These are phyloP conservation scores for Parasteatoda tepidariorum DNA, from an alignment of 1,140 invertebrate species.

Conservation along the genomic window DNA sequence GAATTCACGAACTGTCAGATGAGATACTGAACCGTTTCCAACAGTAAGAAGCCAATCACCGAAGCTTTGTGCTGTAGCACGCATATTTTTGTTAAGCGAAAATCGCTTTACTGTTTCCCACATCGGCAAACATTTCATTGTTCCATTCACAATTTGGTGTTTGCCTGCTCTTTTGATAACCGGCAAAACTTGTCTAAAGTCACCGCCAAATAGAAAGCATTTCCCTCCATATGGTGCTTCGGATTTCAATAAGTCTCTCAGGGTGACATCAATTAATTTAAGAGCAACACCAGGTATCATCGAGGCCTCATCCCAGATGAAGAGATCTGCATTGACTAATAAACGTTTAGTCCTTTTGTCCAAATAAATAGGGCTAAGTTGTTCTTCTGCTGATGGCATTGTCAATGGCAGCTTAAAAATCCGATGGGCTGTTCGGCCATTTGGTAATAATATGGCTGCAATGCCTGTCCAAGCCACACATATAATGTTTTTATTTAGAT, in stretches of 20 bases:
- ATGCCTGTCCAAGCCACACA: slow-evolving; percentile 72
- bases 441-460: slow-evolving; percentile 70
- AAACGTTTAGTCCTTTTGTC: slow-evolving; percentile 15
- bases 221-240: slow-evolving; percentile 61
- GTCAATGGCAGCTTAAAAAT: slow-evolving; percentile 69
- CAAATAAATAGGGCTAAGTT: not conserved
- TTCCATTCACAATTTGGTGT: slow-evolving; percentile 66
- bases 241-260: slow-evolving; percentile 66
- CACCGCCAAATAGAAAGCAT: slow-evolving; percentile 67
- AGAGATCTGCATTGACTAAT: slow-evolving; percentile 47
- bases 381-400: slow-evolving; percentile 46
- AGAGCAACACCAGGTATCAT: slow-evolving; percentile 58
- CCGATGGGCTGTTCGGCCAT: slow-evolving; percentile 71
- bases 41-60: slow-evolving; percentile 2
- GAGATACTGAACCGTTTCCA: not conserved
- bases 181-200: slow-evolving; percentile 70
- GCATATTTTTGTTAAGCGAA: slow-evolving; percentile 59
- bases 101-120: slow-evolving; percentile 13
- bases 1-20: not conserved
- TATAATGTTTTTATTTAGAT: slow-evolving; percentile 65
- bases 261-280: slow-evolving; percentile 65
- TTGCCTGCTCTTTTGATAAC: slow-evolving; percentile 67
- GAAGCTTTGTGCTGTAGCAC: slow-evolving; percentile 11
- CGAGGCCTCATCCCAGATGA: slow-evolving; percentile 64
- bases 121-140: slow-evolving; percentile 65